A percentile compares a stretch with the other conserved stretches of the same genome.
phyloP scores from a whole-genome alignment of 2,113 vertebrate species.

The Salvelinus sp. region DNA sequence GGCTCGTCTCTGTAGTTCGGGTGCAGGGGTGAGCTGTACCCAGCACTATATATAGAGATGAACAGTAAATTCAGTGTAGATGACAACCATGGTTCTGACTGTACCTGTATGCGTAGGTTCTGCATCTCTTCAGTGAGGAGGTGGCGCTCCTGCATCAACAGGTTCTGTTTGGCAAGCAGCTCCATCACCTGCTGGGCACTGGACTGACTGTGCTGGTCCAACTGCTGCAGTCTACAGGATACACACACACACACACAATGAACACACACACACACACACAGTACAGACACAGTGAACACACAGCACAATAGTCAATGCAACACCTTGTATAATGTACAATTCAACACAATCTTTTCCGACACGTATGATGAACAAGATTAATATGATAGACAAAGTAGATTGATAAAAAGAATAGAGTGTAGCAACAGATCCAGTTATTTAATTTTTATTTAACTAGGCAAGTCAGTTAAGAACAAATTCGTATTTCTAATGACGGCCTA shows the following conservation, averaged over 20 bases:
- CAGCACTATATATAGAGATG: too few species aligned
- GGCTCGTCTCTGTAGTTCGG: too few species aligned
- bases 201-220: constrained; percentile 88
- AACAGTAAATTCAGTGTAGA: too few species aligned
- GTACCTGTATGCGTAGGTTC: constrained; percentile 76
- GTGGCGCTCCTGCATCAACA: constrained; percentile 86
- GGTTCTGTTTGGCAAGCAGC: constrained; percentile 87
- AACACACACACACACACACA: constrained; percentile 14
- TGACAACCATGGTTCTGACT: neutral
- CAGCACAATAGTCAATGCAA: constrained; percentile 12
- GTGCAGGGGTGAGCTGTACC: too few species aligned
- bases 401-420: too few species aligned
- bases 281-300: constrained; percentile 1
- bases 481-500: too few species aligned
- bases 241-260: constrained; percentile 6
- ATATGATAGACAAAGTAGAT: too few species aligned
- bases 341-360: too few species aligned
- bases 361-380: too few species aligned
- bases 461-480: too few species aligned
- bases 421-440: too few species aligned
- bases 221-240: constrained; percentile 83
- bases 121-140: constrained; percentile 80
- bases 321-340: neutral
- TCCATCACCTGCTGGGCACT: constrained; percentile 89
- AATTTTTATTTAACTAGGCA: too few species aligned